Conservation (phyloP, 2,888 invertebrate species). For the Pedicia rivosa region DNA sequence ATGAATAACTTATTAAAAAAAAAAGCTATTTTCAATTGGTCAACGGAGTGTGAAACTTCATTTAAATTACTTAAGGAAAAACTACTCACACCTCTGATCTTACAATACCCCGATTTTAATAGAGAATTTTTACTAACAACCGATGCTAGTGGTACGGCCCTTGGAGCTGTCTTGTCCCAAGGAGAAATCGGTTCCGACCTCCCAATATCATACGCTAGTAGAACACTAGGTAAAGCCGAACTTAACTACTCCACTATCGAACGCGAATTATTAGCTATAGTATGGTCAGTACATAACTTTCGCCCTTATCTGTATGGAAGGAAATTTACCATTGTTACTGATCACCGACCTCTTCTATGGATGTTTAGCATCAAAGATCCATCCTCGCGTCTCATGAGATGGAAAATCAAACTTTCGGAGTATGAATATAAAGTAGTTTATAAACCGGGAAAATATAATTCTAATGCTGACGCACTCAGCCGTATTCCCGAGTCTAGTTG, state of each 20-base stretch:
- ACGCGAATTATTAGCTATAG: conserved; percentile 7
- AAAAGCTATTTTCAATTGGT: too few relatives aligned
- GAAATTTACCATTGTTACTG: conserved; percentile 17
- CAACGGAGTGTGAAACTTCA: too few relatives aligned
- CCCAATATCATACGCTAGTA: conserved; percentile 15
- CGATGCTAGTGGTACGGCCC: conserved; percentile 17
- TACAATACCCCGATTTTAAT: conserved; percentile 22
- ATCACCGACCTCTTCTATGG: conserved; percentile 17
- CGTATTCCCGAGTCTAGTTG: background rate
- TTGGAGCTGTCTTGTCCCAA: conserved; percentile 13
- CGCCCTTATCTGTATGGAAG: conserved; percentile 16
- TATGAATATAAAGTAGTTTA: conserved; percentile 16
- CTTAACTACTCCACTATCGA: conserved; percentile 7
- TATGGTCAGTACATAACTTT: conserved; percentile 11
- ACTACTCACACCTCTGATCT: too few relatives aligned
- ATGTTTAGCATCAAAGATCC: conserved; percentile 14
- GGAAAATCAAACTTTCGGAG: conserved; percentile 17
- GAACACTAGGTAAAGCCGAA: conserved; percentile 15
- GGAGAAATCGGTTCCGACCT: background rate
- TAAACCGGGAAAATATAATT: conserved; percentile 12
- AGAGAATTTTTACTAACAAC: conserved; percentile 19
- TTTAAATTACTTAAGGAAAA: too few relatives aligned
- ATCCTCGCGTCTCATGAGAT: conserved; percentile 15
- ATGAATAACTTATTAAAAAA: too few relatives aligned
- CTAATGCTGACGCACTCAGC: conserved; percentile 11